These are phyloP conservation scores for Cetonia aurata DNA, from an alignment of 2,888 invertebrate genomes.

Conservation along the genomic window DNA sequence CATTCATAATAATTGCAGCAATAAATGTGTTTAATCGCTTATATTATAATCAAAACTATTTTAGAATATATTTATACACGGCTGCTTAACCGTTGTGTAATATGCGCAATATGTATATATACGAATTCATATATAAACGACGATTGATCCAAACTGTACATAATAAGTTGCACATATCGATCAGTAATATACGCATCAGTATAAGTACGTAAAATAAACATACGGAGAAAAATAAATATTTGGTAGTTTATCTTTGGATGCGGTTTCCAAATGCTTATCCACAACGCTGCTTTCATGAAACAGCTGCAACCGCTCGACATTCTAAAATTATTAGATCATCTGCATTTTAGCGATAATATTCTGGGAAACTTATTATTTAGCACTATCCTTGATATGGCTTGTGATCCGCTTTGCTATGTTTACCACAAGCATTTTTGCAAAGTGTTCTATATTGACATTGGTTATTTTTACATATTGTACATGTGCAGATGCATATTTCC, in stretches of 20 bases:
- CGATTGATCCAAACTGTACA: neutral
- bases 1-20: slow-evolving; percentile 30
- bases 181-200: neutral
- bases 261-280: slow-evolving; percentile 30
- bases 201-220: slow-evolving; percentile 34
- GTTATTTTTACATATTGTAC: too few relatives aligned
- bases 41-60: slow-evolving; percentile 34
- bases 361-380: neutral
- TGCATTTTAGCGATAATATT: slow-evolving; percentile 5
- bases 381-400: neutral
- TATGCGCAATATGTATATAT: neutral
- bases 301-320: slow-evolving; percentile 20
- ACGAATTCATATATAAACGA: slow-evolving; percentile 12
- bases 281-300: neutral
- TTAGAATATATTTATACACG: too few relatives aligned
- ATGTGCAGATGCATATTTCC: too few relatives aligned
- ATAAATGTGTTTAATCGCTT: slow-evolving; percentile 30
- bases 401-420: slow-evolving; percentile 1
- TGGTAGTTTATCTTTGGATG: slow-evolving; percentile 25
- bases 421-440: slow-evolving; percentile 10
- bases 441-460: too few relatives aligned
- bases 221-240: slow-evolving; percentile 33
- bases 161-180: slow-evolving; percentile 6
- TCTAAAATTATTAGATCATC: slow-evolving; percentile 28
- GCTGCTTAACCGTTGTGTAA: slow-evolving; percentile 9